Evolutionary conservation across 2,113 vertebrate species (phyloP).

Genomic region (Pyrgilauda ruficollis): DNA sequence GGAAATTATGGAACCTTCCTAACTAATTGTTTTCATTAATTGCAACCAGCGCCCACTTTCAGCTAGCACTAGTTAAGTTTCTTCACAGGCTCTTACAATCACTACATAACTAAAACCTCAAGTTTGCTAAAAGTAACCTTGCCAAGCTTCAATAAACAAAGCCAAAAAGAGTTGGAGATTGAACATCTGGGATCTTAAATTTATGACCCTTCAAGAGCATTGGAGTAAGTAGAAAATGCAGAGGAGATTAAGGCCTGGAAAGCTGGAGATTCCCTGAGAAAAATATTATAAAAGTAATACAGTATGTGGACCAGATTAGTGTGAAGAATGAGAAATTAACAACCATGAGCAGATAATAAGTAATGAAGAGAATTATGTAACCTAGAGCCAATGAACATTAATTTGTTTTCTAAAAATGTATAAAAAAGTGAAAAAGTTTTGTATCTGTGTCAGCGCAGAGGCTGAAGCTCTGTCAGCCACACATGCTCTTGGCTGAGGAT

Average conservation of each 20-base stretch:
- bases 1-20: background rate
- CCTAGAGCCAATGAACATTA: background rate
- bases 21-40: background rate
- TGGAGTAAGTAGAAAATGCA: background rate
- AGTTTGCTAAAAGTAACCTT: background rate
- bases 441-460: accelerated
- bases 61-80: background rate
- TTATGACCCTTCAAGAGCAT: background rate
- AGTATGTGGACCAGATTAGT: background rate
- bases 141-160: background rate
- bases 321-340: background rate
- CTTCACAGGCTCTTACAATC: background rate
- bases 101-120: background rate
- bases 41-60: background rate
- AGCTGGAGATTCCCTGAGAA: background rate
- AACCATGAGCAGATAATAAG: background rate
- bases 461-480: background rate
- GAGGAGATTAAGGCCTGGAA: background rate
- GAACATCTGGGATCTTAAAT: background rate
- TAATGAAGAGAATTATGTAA: background rate
- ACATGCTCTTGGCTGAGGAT: background rate
- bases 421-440: background rate
- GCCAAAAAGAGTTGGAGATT: background rate
- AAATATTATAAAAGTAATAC: background rate
- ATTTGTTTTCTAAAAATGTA: background rate